A percentile compares a stretch with the other conserved stretches of the same genome.
These are phyloP conservation scores for Holacanthus passer DNA, from an alignment of 2,113 vertebrate genomes.

Conservation along the genomic window DNA sequence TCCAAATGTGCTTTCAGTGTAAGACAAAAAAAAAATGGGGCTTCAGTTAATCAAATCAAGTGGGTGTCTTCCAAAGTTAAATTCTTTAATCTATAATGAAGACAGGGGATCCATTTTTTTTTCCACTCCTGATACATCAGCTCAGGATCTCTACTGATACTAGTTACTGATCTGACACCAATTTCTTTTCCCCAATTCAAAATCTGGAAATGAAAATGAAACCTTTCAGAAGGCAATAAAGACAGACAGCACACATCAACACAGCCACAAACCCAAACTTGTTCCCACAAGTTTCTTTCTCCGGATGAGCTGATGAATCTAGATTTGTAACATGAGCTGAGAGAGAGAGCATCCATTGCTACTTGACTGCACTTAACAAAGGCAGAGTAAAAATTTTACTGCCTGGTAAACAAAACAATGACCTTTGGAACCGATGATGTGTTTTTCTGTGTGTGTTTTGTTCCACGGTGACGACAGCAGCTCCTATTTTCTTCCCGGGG, in stretches of 20 bases:
- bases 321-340: neutral
- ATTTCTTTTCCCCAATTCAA: no score
- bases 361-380: constrained; percentile 26
- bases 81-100: no score
- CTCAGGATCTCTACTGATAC: no score
- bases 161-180: no score
- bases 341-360: neutral
- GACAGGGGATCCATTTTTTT: no score
- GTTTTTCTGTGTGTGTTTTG: constrained; percentile 53
- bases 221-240: neutral
- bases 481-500: constrained; percentile 26
- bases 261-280: neutral
- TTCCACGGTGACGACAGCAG: constrained; percentile 28
- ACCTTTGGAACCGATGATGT: constrained; percentile 69
- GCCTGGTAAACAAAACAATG: constrained; percentile 55
- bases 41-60: neutral
- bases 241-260: neutral
- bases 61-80: no score
- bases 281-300: neutral
- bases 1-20: neutral
- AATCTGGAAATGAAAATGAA: neutral
- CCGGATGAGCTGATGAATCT: neutral
- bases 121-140: no score
- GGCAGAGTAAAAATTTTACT: constrained; percentile 46
- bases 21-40: no score